Conservation (phyloP, 2,113 vertebrate species). For the Protobothrops mucrosquamatus region DNA sequence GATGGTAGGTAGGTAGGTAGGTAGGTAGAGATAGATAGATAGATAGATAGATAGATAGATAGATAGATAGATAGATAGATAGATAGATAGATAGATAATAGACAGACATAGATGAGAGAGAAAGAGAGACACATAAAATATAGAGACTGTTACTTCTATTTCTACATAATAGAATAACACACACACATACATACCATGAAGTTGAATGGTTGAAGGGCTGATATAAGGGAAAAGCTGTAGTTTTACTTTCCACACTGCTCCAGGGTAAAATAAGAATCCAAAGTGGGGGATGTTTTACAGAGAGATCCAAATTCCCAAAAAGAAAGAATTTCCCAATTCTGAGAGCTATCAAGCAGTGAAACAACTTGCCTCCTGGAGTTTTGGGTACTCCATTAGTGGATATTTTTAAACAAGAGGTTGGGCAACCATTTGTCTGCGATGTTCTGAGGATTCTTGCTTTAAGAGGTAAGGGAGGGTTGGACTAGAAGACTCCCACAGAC, state of each 20-base stretch:
- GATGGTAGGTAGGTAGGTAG: too few relatives aligned
- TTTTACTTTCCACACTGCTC: not conserved
- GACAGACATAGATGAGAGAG: too few relatives aligned
- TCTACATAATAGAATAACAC: too few relatives aligned
- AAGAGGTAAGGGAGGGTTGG: not conserved
- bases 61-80: too few relatives aligned
- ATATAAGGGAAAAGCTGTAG: not conserved
- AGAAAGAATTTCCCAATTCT: not conserved
- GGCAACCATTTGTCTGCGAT: not conserved
- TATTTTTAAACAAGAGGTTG: not conserved
- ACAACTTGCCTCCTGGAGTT: not conserved
- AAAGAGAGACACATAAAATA: too few relatives aligned
- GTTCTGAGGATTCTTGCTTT: not conserved
- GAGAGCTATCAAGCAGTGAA: not conserved
- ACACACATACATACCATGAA: not conserved
- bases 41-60: too few relatives aligned
- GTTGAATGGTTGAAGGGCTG: not conserved
- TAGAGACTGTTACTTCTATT: too few relatives aligned
- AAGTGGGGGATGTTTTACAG: not conserved
- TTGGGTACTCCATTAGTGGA: not conserved
- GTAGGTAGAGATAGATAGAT: too few relatives aligned
- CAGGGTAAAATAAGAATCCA: not conserved
- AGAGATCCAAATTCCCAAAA: not conserved
- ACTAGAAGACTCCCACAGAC: not conserved
- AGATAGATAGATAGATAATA: too few relatives aligned